phyloP scores from a whole-genome alignment of 2,888 invertebrate genomes.

The Phymatocera aterrima region DNA sequence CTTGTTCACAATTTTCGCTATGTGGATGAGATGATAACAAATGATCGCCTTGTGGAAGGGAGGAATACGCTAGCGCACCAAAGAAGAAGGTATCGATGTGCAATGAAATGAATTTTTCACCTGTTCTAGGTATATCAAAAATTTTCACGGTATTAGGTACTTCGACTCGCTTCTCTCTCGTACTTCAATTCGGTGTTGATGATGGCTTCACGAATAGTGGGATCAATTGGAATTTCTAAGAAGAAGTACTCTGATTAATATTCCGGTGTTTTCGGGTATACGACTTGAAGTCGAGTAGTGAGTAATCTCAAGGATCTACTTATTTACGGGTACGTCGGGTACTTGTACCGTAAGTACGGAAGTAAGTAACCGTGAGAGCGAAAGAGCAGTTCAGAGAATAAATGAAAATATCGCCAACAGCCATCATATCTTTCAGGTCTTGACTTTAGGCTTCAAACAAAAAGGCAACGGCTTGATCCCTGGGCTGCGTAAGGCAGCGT shows the following conservation, averaged over 20 bases:
- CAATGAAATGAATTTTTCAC: not conserved
- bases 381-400: not conserved
- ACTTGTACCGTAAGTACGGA: not conserved
- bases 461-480: constrained; percentile 27
- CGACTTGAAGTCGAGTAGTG: not conserved
- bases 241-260: not conserved
- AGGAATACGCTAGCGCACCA: not conserved
- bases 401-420: constrained; percentile 30
- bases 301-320: not conserved
- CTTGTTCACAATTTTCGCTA: not conserved
- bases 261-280: not conserved
- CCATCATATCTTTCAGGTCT: constrained; percentile 33
- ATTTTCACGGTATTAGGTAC: too few relatives aligned
- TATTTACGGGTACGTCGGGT: not conserved
- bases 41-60: not conserved
- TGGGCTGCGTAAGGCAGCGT: constrained; percentile 25
- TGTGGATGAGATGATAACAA: not conserved
- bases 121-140: too few relatives aligned
- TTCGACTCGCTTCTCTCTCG: not conserved
- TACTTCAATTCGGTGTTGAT: not conserved
- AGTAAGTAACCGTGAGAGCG: not conserved
- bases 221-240: not conserved
- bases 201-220: too few relatives aligned
- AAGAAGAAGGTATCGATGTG: not conserved
- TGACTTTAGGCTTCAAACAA: constrained; percentile 26